These are phyloP conservation scores for Pterocles orientalis DNA, from an alignment of 2,113 vertebrate species.

Conservation along the genomic window DNA sequence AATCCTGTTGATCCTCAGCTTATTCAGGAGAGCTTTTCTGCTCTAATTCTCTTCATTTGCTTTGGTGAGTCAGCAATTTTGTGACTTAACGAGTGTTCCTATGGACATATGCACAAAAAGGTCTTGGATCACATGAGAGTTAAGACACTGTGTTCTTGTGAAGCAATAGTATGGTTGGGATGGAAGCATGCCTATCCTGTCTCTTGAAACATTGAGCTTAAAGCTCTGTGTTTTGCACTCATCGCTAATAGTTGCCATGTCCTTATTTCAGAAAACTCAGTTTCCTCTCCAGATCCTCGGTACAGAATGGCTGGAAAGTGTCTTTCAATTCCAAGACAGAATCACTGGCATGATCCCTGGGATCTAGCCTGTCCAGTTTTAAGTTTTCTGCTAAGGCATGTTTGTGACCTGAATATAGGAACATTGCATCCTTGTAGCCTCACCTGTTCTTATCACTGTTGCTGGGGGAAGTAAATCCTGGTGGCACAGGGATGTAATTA, in stretches of 20 bases:
- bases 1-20: background rate
- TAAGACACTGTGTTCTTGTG: background rate
- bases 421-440: background rate
- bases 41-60: background rate
- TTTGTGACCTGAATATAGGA: background rate
- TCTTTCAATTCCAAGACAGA: background rate
- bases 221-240: background rate
- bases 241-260: background rate
- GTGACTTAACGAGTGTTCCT: background rate
- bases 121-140: background rate
- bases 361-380: background rate
- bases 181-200: background rate
- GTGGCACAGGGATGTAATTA: fast-evolving
- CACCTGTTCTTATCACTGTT: background rate
- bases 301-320: fast-evolving
- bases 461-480: background rate
- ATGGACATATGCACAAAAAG: background rate
- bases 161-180: background rate
- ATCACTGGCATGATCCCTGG: background rate
- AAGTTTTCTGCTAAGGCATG: background rate
- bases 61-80: background rate
- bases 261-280: background rate
- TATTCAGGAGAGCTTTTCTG: background rate
- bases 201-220: background rate
- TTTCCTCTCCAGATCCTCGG: background rate